Conservation (phyloP, 2,888 invertebrate genomes). For the Limnephilus rhombicus region DNA sequence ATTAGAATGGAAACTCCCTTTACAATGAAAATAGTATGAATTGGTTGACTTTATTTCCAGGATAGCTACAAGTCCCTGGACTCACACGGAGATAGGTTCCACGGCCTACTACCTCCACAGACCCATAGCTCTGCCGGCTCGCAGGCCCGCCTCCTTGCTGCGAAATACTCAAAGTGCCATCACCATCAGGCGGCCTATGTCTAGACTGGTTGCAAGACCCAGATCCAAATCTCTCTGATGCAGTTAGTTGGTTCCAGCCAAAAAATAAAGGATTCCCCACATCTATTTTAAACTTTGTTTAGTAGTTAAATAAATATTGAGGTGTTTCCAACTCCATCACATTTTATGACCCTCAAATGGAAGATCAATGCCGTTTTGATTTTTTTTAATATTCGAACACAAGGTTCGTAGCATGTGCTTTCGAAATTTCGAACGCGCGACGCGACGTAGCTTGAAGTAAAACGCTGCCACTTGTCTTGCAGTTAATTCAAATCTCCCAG, state of each 20-base stretch:
- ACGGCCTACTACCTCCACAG: constrained; percentile 59
- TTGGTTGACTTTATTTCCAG: constrained; percentile 15
- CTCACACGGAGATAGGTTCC: constrained; percentile 56
- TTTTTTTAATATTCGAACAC: no score
- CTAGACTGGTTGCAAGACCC: neutral
- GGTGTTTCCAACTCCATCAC: no score
- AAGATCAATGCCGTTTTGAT: no score
- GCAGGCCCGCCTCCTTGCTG: neutral
- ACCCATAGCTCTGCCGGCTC: constrained; percentile 19
- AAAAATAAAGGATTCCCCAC: neutral
- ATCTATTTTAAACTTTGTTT: neutral
- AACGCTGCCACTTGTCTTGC: no score
- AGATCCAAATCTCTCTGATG: constrained; percentile 19
- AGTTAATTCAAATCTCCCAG: no score
- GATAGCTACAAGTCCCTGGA: constrained; percentile 58
- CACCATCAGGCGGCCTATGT: neutral
- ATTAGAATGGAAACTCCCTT: neutral
- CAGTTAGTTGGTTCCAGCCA: neutral
- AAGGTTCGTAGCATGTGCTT: no score
- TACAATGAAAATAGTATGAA: neutral
- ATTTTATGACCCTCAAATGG: no score
- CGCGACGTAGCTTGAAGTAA: no score
- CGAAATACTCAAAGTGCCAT: constrained; percentile 9
- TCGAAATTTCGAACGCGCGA: no score
- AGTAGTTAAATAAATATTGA: no score